Percentiles rank a stretch among this genome's conserved stretches.
These are phyloP conservation scores for Oncorhynchus nerka DNA, from an alignment of 2,113 vertebrate species.

Conservation along the genomic window DNA sequence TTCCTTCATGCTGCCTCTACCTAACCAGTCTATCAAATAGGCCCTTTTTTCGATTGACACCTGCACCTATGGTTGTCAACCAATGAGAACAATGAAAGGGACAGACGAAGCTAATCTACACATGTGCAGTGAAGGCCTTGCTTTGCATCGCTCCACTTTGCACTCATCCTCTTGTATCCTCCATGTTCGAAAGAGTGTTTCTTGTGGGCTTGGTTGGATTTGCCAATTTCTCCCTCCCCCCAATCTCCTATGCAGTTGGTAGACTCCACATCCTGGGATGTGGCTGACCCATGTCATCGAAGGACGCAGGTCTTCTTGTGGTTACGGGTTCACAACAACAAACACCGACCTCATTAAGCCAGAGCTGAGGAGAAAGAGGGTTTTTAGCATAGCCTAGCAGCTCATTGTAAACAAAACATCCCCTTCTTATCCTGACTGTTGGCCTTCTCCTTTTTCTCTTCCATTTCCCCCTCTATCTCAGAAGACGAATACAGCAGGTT, in stretches of 20 bases:
- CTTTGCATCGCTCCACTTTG: too few relatives aligned
- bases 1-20: too few relatives aligned
- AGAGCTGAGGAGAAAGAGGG: conserved; percentile 37
- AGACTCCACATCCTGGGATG: too few relatives aligned
- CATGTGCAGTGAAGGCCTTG: too few relatives aligned
- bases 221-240: neutral
- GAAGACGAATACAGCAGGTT: neutral
- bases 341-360: conserved; percentile 46
- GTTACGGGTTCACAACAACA: neutral
- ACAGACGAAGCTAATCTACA: neutral
- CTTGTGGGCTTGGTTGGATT: neutral
- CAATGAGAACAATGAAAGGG: neutral
- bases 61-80: neutral
- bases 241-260: neutral
- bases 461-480: neutral
- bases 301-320: neutral
- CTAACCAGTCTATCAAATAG: conserved; percentile 14
- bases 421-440: conserved; percentile 43
- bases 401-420: conserved; percentile 59
- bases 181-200: too few relatives aligned
- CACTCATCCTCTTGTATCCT: too few relatives aligned
- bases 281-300: too few relatives aligned
- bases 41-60: neutral
- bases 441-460: conserved; percentile 19
- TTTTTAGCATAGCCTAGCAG: conserved; percentile 2